These are phyloP conservation scores for Anguilla anguilla DNA, from an alignment of 2,797 vertebrate genomes.

Conservation along the genomic window DNA sequence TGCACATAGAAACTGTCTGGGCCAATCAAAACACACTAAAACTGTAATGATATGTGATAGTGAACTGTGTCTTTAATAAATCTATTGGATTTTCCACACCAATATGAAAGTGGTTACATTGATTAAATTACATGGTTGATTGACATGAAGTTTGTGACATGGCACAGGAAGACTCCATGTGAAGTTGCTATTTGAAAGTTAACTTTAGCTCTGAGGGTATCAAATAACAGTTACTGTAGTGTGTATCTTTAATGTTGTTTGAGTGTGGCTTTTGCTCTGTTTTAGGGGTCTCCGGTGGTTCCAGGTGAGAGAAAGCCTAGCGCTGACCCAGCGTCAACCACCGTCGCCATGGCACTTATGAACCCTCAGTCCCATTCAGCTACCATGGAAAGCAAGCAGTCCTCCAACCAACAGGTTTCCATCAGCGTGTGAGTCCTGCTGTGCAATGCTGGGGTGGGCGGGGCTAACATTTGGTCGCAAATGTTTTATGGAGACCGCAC, in stretches of 20 bases:
- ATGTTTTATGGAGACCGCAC: background rate
- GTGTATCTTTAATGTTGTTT: background rate
- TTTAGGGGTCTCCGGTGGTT: conserved; percentile 50
- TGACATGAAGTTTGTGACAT: background rate
- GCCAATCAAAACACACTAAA: too few species aligned
- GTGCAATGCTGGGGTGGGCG: background rate
- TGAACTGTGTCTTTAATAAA: background rate
- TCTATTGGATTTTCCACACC: background rate
- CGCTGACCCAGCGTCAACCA: conserved; percentile 64
- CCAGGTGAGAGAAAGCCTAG: conserved; percentile 67
- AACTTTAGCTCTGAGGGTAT: background rate
- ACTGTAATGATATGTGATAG: too few species aligned
- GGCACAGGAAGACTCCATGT: background rate
- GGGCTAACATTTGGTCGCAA: background rate
- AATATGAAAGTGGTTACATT: background rate
- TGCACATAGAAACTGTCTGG: too few species aligned
- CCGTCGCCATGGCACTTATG: conserved; percentile 74
- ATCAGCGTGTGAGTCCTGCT: conserved; percentile 78
- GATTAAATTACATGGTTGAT: background rate
- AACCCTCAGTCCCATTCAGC: conserved; percentile 68
- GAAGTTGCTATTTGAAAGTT: background rate
- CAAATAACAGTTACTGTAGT: background rate
- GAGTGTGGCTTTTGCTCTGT: conserved; percentile 25
- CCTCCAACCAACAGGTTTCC: conserved; percentile 78
- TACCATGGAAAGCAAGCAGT: conserved; percentile 67